Evolutionary conservation across 2,797 vertebrate genomes (phyloP), one percentile per base, ranked within the genome.

Genomic region (Potorous gilbertii): DNA sequence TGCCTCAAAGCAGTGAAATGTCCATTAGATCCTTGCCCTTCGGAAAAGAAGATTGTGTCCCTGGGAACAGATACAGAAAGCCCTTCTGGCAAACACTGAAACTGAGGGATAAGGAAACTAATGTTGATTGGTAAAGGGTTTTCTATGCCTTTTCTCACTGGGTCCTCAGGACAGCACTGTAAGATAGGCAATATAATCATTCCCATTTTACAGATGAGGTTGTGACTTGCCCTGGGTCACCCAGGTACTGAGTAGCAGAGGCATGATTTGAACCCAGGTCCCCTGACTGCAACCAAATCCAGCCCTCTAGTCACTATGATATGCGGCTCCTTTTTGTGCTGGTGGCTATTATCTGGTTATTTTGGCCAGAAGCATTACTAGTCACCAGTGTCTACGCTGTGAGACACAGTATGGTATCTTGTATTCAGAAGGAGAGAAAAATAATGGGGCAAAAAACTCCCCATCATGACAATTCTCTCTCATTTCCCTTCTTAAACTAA

Each of bases 391-490:
- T 21, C 90, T n/a, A 62, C 55, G 55, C 5, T 90, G 94, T 52
- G 50, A 56, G 5, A n/a, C 21, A 40, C 66, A 40, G n/a, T 16
- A 52, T 24, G 52, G 5, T 54, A 54, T 55, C 59, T 92, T 91
- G 24, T 74, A 28, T 57, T 90, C 55, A 90, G 34, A 62, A 93
- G 55, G 56, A 46, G n/a, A 59, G 31, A 90, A 46, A 92, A 40
- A 10, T 4, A 8, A 29, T n/a, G 16, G 1, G 57, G 11, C 55
- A 91, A 92, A 92, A 55, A 21, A 27, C 29, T 87, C 91, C 90
- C 90, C n/a, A 52, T 40, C 29, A 55, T 57, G 90, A 90, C 94
- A 92, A 87, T 91, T 91, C 57, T 94, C 55, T 59, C 50, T 57
- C 14, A 93, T 9, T 59, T 95, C 46, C n/a, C 4, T 90, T 66